A percentile compares a stretch with the other conserved stretches of the same genome.
Conservation (phyloP, 64 coral and sea anemone species). For the Stylophora pistillata region DNA sequence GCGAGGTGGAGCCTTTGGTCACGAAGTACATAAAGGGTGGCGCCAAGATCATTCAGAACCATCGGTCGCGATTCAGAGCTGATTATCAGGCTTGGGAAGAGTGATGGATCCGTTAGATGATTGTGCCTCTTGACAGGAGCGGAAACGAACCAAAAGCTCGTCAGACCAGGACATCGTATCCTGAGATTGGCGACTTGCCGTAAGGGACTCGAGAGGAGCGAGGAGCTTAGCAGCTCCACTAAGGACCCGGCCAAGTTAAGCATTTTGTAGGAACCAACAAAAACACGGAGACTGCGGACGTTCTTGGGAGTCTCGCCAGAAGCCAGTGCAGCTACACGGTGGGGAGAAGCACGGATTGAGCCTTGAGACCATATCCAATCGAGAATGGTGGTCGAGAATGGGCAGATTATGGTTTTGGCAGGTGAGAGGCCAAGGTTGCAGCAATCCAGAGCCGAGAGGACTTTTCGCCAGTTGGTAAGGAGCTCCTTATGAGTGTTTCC, state of each 20-base stretch:
- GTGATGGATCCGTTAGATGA: not conserved
- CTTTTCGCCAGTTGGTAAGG: not conserved
- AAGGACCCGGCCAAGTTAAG: not conserved
- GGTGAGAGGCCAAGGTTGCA: not conserved
- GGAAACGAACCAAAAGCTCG: not conserved
- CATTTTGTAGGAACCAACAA: not conserved
- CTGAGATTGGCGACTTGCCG: not conserved
- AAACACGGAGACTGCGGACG: not conserved
- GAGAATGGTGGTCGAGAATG: not conserved
- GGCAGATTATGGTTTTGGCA: not conserved
- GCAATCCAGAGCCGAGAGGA: not conserved
- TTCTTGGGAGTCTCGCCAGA: not conserved
- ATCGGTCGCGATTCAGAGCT: slow-evolving; percentile 27
- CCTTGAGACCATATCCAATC: not conserved
- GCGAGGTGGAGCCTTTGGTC: slow-evolving; percentile 25
- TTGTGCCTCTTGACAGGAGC: not conserved
- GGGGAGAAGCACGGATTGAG: not conserved
- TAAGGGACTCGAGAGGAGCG: slow-evolving; percentile 1
- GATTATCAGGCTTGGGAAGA: slow-evolving; percentile 26
- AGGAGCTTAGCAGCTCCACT: not conserved
- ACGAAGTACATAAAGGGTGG: slow-evolving; percentile 14
- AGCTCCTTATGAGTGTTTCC: not conserved
- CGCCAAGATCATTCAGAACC: slow-evolving; percentile 31
- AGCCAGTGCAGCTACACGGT: not conserved
- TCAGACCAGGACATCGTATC: slow-evolving; percentile 3